A percentile compares a stretch with the other conserved stretches of the same genome.
Evolutionary conservation across 2,113 vertebrate genomes (phyloP).

Genomic region (Casuarius casuarius): DNA sequence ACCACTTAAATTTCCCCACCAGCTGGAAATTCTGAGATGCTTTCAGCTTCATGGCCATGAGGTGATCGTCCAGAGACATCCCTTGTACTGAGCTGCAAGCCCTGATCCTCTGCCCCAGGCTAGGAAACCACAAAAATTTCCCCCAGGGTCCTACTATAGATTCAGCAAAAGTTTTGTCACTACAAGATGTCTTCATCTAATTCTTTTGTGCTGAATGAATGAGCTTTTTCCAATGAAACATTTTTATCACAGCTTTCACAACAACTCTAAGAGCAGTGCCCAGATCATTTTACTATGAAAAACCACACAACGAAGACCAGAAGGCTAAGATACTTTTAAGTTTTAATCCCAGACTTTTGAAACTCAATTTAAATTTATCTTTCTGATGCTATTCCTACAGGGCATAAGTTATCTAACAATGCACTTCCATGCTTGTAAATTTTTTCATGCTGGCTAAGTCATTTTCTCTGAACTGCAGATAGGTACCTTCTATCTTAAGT

Average conservation of each 20-base stretch:
- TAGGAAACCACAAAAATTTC: not conserved
- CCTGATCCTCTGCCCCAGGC: not conserved
- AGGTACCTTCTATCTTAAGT: not conserved
- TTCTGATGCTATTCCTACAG: not conserved
- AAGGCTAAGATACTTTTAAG: not conserved
- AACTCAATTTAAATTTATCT: not conserved
- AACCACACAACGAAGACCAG: not conserved
- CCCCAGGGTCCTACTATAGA: not conserved
- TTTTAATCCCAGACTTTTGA: not conserved
- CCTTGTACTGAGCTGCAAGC: not conserved
- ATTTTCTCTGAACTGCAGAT: not conserved
- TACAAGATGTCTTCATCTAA: not conserved
- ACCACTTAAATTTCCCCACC: not conserved
- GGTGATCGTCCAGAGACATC: not conserved
- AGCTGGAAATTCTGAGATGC: not conserved
- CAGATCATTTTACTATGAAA: not conserved
- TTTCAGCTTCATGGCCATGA: not conserved
- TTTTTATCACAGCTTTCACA: not conserved
- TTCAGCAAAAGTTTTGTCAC: not conserved
- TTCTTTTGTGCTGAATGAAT: not conserved
- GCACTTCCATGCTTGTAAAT: not conserved
- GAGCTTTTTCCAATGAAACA: not conserved
- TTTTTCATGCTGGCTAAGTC: not conserved
- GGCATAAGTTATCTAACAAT: rapidly evolving
- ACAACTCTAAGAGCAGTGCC: not conserved